Percentiles rank a stretch among this genome's conserved stretches.
Conservation (phyloP, 2,113 vertebrate genomes). For the Orycteropus afer region DNA sequence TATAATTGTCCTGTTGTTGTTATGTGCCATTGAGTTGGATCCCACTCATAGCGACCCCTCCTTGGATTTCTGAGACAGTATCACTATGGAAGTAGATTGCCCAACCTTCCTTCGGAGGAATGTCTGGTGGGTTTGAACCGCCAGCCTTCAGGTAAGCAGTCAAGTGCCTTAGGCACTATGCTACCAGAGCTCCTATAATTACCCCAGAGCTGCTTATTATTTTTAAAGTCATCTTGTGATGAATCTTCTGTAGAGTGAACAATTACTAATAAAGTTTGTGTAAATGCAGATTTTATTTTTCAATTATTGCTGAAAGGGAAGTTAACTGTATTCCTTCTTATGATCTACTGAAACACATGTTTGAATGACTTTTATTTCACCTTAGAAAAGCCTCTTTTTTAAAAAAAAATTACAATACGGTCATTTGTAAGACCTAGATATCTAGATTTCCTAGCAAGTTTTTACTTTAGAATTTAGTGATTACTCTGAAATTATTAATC, state of each 20-base stretch:
- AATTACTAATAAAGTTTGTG: background rate
- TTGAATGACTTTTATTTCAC: slow-evolving; percentile 19
- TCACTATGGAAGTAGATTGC: no score
- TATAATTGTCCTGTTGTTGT: no score
- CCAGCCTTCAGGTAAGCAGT: no score
- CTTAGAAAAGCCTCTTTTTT: background rate
- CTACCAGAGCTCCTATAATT: no score
- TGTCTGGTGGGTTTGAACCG: no score
- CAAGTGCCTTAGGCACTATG: no score
- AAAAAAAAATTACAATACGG: background rate
- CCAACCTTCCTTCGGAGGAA: no score
- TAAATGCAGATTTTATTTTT: slow-evolving; percentile 27
- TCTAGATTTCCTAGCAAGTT: background rate
- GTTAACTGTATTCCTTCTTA: background rate
- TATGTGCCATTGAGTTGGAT: no score
- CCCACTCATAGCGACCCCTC: no score
- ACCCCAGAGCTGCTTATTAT: background rate
- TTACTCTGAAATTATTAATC: background rate
- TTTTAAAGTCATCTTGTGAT: background rate
- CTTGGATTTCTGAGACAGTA: no score
- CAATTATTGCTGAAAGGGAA: background rate
- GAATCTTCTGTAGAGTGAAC: background rate
- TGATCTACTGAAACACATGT: background rate
- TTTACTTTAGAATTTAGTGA: background rate
- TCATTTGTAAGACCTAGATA: background rate